phyloP scores from a whole-genome alignment of 2,113 vertebrate genomes.

The Danio rerio region GRCz12tu NC_133193.1:50606001-50606500 shows the following conservation, averaged over 20 bases:
- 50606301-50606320: conserved; percentile 9
- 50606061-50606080: conserved; percentile 14
- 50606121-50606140: conserved; percentile 18
- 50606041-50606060: conserved; percentile 40
- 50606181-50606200: conserved; percentile 29
- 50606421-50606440: conserved; percentile 52
- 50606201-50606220: conserved; percentile 46
- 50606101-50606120: conserved; percentile 21
- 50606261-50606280: conserved; percentile 24
- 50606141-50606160: neutral
- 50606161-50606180: conserved; percentile 6
- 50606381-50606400: conserved; percentile 16
- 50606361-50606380: conserved; percentile 33
- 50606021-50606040: conserved; percentile 21
- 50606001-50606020: conserved; percentile 51
- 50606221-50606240: conserved; percentile 42
- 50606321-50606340: conserved; percentile 42
- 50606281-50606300: conserved; percentile 36
- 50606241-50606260: conserved; percentile 33
- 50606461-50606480: conserved; percentile 49
- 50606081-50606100: neutral
- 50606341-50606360: neutral
- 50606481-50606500: conserved; percentile 40
- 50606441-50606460: conserved; percentile 34
- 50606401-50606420: conserved; percentile 42